Conservation (phyloP, 2,797 vertebrate genomes). For the Coranthus polyacanthus region DNA sequence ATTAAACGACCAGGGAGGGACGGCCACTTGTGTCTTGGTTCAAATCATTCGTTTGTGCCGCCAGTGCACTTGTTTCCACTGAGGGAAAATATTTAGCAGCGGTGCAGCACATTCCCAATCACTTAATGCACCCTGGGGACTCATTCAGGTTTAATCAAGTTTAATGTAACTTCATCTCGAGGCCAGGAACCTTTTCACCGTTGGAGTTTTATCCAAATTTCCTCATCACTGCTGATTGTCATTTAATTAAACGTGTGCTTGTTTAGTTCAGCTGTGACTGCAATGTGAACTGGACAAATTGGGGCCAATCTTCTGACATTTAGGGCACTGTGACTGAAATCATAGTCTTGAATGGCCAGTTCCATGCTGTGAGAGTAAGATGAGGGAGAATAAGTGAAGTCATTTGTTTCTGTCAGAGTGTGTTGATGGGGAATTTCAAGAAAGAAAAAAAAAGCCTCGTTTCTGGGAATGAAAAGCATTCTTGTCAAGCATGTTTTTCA, state of each 20-base stretch:
- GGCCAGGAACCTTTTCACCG: slow-evolving; percentile 11
- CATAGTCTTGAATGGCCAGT: background rate
- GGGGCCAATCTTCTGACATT: background rate
- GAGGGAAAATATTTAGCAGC: slow-evolving; percentile 7
- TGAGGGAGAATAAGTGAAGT: background rate
- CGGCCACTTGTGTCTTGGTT: background rate
- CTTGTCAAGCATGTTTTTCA: no score
- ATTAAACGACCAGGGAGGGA: background rate
- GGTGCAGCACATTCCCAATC: slow-evolving; percentile 1
- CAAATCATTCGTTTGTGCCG: background rate
- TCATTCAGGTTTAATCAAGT: slow-evolving; percentile 18
- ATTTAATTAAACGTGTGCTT: background rate
- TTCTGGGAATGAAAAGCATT: no score
- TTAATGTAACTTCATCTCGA: background rate
- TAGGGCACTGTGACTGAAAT: slow-evolving; percentile 3
- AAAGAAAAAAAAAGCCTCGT: no score
- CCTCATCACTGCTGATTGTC: background rate
- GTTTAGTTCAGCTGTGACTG: background rate
- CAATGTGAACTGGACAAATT: background rate
- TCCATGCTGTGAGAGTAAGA: background rate
- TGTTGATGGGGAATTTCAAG: no score
- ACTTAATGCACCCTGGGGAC: slow-evolving; percentile 16
- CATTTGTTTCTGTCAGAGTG: no score
- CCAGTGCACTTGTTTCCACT: background rate
- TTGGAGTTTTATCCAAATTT: background rate